Evolutionary conservation across 2,113 vertebrate genomes (phyloP).

Genomic region (Ciconia maguari): DNA sequence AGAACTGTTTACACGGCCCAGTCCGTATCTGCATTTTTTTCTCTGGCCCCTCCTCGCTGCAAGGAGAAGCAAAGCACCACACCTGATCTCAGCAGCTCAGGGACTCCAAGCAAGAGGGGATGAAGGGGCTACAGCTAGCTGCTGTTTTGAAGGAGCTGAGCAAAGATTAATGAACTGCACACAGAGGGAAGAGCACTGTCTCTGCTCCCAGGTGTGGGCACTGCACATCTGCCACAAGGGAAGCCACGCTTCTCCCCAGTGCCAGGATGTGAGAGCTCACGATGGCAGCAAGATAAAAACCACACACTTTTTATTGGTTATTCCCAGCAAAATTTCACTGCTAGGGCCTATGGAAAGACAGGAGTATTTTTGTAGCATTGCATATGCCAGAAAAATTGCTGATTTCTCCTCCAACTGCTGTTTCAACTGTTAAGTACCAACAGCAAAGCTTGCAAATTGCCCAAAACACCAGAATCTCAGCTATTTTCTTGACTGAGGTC

Average conservation of each 20-base stretch:
- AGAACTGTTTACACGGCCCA: not conserved
- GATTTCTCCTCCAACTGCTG: not conserved
- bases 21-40: not conserved
- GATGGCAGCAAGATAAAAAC: not conserved
- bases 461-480: not conserved
- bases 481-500: not conserved
- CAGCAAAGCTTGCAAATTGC: conserved; percentile 8
- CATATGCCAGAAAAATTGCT: not conserved
- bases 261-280: not conserved
- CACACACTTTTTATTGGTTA: not conserved
- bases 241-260: not conserved
- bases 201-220: not conserved
- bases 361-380: not conserved
- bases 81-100: not conserved
- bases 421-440: not conserved
- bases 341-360: not conserved
- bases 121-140: not conserved
- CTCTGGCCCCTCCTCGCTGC: not conserved
- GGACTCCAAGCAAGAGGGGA: not conserved
- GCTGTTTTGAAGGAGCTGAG: not conserved
- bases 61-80: not conserved
- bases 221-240: not conserved
- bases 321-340: not conserved
- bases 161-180: not conserved
- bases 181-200: fast-evolving